phyloP scores from a whole-genome alignment of 2,113 vertebrate genomes.

The Mionectes macconnelli region DNA sequence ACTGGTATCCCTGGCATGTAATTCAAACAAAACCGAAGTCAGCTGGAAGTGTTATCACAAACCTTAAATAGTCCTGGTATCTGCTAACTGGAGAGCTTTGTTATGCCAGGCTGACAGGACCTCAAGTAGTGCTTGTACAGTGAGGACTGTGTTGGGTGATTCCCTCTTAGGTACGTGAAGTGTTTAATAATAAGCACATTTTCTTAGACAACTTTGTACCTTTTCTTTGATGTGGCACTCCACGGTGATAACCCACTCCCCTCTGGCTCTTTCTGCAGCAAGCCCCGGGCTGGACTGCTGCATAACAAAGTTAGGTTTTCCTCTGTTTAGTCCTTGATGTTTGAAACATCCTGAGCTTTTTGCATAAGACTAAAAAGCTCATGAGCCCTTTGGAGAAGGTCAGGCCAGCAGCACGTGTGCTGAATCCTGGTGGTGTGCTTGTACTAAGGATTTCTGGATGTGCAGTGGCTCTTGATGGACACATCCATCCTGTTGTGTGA shows the following conservation, averaged over 20 bases:
- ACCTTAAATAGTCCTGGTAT: constrained; percentile 27
- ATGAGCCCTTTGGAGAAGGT: not conserved
- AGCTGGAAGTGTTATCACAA: constrained; percentile 31
- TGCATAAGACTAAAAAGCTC: not conserved
- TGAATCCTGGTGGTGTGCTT: not conserved
- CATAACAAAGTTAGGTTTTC: not conserved
- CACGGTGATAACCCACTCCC: not conserved
- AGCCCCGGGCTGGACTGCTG: not conserved
- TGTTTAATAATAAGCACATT: not conserved
- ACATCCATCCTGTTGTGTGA: not conserved
- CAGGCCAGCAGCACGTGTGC: not conserved
- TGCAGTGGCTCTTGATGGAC: not conserved
- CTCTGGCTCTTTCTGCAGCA: not conserved
- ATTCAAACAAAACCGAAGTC: constrained; percentile 43
- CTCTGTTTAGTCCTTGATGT: not conserved
- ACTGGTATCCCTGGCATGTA: constrained; percentile 19
- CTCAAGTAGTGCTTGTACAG: not conserved
- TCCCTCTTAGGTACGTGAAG: not conserved
- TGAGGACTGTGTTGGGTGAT: not conserved
- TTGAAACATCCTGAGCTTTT: not conserved
- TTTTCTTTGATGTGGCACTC: not conserved
- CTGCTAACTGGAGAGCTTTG: constrained; percentile 1
- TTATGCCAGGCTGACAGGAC: not conserved
- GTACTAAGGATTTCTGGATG: not conserved
- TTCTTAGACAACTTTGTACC: not conserved